Conservation (phyloP, 1,140 invertebrate genomes). For the Zaprionus africanus region DNA sequence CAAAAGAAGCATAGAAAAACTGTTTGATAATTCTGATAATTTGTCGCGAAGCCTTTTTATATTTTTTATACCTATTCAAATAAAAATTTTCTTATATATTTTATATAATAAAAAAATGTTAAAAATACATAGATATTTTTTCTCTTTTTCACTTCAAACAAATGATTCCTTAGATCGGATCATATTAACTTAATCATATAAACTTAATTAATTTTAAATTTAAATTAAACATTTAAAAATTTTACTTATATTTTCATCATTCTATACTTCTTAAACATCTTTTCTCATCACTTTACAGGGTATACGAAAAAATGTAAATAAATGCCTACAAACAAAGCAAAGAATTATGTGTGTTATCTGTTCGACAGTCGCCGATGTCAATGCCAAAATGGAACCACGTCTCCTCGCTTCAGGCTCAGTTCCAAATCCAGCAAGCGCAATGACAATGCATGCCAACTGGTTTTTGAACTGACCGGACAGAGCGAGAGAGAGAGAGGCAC, state of each 20-base stretch:
- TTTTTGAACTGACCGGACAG: conserved; percentile 6
- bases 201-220: no score
- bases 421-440: conserved; percentile 27
- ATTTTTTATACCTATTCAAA: no score
- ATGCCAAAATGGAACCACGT: conserved; percentile 28
- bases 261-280: not conserved
- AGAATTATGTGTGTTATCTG: conserved; percentile 71
- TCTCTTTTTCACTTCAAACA: no score
- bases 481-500: not conserved
- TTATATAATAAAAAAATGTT: no score
- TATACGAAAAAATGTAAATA: conserved; percentile 52
- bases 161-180: no score
- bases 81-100: no score
- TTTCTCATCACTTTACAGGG: not conserved
- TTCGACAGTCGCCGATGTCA: conserved; percentile 20
- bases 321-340: conserved; percentile 63
- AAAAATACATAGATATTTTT: no score
- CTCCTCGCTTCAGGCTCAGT: conserved; percentile 13
- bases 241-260: not conserved
- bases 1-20: no score
- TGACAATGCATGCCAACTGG: conserved; percentile 34
- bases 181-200: no score
- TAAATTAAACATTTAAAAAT: no score
- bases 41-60: not conserved
- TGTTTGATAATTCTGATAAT: not conserved